phyloP scores from a whole-genome alignment of 2,797 vertebrate species.

The Urosaurus nigricauda region DNA sequence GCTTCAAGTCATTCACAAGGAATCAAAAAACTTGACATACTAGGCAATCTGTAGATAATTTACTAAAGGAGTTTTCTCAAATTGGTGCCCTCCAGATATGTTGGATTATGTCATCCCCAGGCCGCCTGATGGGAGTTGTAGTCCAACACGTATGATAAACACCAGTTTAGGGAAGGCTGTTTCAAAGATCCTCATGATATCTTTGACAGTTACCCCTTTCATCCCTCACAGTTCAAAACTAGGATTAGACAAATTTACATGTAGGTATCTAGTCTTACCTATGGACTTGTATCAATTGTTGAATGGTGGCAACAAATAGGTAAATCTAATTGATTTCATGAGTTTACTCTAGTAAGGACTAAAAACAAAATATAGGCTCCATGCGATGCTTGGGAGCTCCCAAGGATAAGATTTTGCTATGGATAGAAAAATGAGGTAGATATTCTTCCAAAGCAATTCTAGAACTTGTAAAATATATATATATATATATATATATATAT shows the following conservation, averaged over 20 bases:
- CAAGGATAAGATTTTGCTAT: background rate
- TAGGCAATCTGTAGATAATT: background rate
- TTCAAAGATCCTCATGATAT: too few species aligned
- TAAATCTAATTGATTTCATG: too few species aligned
- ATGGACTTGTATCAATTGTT: too few species aligned
- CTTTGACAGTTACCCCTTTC: too few species aligned
- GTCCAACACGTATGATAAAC: too few species aligned
- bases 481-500: too few species aligned
- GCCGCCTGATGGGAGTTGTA: too few species aligned
- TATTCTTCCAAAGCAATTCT: background rate
- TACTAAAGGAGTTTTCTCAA: background rate
- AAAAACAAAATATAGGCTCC: too few species aligned
- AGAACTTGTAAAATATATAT: too few species aligned
- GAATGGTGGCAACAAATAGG: too few species aligned
- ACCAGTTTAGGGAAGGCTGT: too few species aligned
- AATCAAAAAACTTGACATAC: background rate
- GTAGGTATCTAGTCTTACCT: background rate
- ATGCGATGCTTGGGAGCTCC: background rate
- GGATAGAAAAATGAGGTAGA: background rate
- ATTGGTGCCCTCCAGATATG: background rate
- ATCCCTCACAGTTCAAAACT: background rate
- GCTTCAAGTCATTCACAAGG: background rate
- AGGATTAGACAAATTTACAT: background rate
- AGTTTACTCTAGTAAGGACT: too few species aligned
- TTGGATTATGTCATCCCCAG: background rate